Base-by-base conservation (phyloP, 2,797 vertebrate genomes). In the Phrynocephalus vlangalii region DNA sequence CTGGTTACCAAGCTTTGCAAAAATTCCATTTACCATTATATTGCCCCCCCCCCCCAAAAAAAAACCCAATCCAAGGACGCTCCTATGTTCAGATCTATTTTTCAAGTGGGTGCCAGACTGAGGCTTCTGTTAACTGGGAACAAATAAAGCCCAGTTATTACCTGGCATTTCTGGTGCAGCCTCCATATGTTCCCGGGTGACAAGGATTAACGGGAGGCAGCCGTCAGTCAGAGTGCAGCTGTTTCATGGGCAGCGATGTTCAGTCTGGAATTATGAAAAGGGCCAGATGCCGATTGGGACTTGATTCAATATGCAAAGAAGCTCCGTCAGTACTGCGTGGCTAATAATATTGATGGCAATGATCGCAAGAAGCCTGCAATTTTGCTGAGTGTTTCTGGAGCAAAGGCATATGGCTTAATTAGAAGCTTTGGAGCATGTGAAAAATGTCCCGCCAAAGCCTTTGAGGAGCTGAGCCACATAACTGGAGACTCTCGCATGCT, bases 331-430 rank as follows among this genome's bases (percentile, higher is more conserved):
- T 66, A n/a, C 28, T 52, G 50, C 38, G 22, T 10, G 52, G 38
- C 56, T 88, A 84, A 75, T n/a, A 70, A 88, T 79, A 52, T 18
- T 73, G 70, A 84, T 79, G 67, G 71, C 60, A 56, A 66, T 28
- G 33, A 26, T 30, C 16, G 22, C 38, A 79, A 79, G 77, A 84
- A 84, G 28, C 26, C 0, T 79, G 87, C 38, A 88, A 66, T 79
- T 84, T 33, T 79, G 77, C 76, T 11, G 68, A 73, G n/a, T 33
- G 44, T 73, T 79, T 80, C 13, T 72, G 68, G 15, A 66, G 38
- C 38, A 84, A 84, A 88, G 76, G 79, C 67, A 84, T 84, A 52
- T 73, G 82, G 68, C 87, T 88, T 88, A 84, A 88, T 88, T 84
- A 88, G 70, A 84, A 52, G 77, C 70, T 79, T 20, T 56, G 52